Evolutionary conservation across 2,797 vertebrate species (phyloP).

Genomic region (Cossypha niveicapilla): DNA sequence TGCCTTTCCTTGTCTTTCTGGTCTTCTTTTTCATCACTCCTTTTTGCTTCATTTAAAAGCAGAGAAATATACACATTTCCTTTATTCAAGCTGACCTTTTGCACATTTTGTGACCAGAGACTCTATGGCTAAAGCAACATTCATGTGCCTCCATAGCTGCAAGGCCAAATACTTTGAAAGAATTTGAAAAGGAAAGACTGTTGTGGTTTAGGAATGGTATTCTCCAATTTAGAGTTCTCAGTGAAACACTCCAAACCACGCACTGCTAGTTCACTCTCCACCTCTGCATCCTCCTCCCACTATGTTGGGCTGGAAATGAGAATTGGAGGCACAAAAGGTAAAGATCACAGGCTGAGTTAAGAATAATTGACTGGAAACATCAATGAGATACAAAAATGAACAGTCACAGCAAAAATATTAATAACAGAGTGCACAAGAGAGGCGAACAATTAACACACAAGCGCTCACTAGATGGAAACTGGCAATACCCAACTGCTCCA

Average conservation of each 20-base stretch:
- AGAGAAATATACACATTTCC: not conserved
- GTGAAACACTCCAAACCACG: not conserved
- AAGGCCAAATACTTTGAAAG: constrained; percentile 7
- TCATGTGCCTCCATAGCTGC: not conserved
- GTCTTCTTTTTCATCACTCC: not conserved
- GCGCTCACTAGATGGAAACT: not conserved
- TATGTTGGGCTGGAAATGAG: not conserved
- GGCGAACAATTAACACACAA: accelerated
- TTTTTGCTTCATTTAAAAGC: not conserved
- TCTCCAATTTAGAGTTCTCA: not conserved
- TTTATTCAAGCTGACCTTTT: not conserved
- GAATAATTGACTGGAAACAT: not conserved
- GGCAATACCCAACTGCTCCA: accelerated
- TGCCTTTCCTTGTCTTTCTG: not conserved
- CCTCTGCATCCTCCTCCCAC: not conserved
- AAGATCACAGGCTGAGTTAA: not conserved
- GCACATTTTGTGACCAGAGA: not conserved
- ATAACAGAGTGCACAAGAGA: not conserved
- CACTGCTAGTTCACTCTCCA: accelerated
- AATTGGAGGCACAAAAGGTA: not conserved
- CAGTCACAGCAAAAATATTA: not conserved
- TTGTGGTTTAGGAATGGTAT: not conserved
- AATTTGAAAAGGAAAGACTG: not conserved
- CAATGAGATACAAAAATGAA: not conserved
- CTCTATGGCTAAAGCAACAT: not conserved